Evolutionary conservation across 2,113 vertebrate genomes (phyloP), one percentile per base, ranked within the genome.

Genomic region (Ibidorhyncha struthersii): DNA sequence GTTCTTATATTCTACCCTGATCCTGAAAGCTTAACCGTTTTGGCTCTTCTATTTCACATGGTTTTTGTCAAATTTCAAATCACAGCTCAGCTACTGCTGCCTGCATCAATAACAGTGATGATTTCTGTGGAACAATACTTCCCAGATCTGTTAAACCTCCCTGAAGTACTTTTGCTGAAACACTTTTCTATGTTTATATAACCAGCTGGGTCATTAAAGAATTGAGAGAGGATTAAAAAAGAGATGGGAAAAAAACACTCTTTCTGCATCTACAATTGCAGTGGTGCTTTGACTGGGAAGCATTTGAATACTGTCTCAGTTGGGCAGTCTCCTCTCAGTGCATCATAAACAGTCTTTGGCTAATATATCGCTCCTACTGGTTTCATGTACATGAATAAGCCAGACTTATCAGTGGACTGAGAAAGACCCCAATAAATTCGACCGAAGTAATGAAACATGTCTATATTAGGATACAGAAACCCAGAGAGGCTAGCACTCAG

Each of bases 371-470:
- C 32, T 93, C 74, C 78, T 91, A 12, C 58, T 18, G 12, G 27
- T 87, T 96, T 93, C 21, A 50, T 36, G 53, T 41, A 23, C 18
- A 7, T 72, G 66, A 91, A 65, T 80, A 82, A 85, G 5, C 1
- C 53, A 82, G 36, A 58, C 45, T 45, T 53, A 80, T 41, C 73
- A 66, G 56, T 62, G 84, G 70, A 56, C 58, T 55, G 74, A 96
- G 70, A 82, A 77, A 91, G 53, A 72, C 66, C 53, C 62, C 49
- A 59, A 26, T 89, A 82, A 91, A 86, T 58, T 72, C 77, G 61
- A 76, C 66, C 69, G 53, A 93, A 85, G 49, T 91, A 94, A 96
- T 94, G 66, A 94, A 90, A 89, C 61, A 49, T 69, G 36, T 82
- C 86, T 93, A 49, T 86, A 92, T 94, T 50, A 96, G 69, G 76